Conservation (phyloP, 2,888 invertebrate genomes). For the Embidobia sp. region DNA sequence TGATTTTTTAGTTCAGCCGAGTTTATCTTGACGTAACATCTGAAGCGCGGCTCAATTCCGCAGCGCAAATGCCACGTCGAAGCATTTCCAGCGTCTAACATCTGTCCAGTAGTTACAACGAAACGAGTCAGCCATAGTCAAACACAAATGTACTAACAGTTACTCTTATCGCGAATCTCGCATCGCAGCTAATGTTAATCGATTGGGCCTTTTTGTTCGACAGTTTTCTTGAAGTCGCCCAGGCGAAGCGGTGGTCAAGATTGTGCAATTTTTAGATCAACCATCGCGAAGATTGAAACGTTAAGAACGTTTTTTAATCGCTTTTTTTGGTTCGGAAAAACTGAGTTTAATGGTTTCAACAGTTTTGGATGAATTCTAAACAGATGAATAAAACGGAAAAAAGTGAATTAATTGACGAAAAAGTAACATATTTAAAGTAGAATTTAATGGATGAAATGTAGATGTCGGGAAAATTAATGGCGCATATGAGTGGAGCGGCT, state of each 20-base stretch:
- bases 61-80: conserved; percentile 24
- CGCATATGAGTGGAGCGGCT: no score
- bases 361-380: no score
- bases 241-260: background rate
- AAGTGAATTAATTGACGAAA: no score
- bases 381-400: no score
- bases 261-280: no score
- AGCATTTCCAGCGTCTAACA: conserved; percentile 39
- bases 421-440: no score
- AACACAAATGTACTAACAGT: conserved; percentile 45
- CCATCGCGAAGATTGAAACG: background rate
- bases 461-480: no score
- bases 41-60: conserved; percentile 37
- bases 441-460: no score
- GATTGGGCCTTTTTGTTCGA: conserved; percentile 20
- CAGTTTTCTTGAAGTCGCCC: background rate
- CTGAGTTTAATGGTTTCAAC: no score
- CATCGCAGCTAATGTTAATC: conserved; percentile 36
- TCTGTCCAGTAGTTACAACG: conserved; percentile 56
- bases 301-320: no score
- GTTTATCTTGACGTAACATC: conserved; percentile 43
- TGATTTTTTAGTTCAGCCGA: conserved; percentile 15
- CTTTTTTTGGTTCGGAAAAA: no score
- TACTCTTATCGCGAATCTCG: conserved; percentile 37
- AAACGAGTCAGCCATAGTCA: conserved; percentile 47